Base-by-base conservation (phyloP, 2,797 vertebrate genomes). In the Petrocephalus schoutedeni region DNA sequence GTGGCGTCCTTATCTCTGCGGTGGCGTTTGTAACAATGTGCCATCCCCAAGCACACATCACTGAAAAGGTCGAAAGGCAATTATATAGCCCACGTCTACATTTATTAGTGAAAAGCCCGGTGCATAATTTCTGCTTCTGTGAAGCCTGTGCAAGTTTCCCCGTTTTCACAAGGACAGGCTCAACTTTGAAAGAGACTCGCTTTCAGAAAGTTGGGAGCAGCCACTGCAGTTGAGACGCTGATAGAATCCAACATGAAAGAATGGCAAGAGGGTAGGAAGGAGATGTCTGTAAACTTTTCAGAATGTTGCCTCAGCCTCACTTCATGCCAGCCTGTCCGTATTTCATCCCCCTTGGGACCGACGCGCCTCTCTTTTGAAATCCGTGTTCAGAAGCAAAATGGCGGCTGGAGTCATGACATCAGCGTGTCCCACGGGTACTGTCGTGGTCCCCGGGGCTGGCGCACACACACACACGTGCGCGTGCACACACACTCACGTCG, bases 211-310 rank as follows among this genome's bases (percentile, higher is more conserved):
- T 92, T 89, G 83, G 14, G 67, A 89, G 64, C 88, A 89, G 85
- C 88, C 87, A 87, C 83, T 67, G 28, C 86, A 89, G 86, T 88
- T 41, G 51, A 88, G 86, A 9, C 59, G 88, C 89, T 91, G 89
- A 91, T 80, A 89, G 89, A 91, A 92, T 91, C 84, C 87, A 89
- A 89, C 89, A 90, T 91, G 89, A 90, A 90, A 91, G 82, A 57
- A 19, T 71, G 83, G 74, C 74, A 49, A 16, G 56, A 45, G 82
- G 87, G 58, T 88, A 36, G 74, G 82, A 85, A 56, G 28, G 45
- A 85, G 87, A 85, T 51, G 28, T 23, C 82, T 88, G 87, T 74
- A 85, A 88, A 88, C 82, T 88, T 86, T 88, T 57, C 83, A 12
- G 28, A 88, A 86, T 88, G 83, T 88, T 86, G 83, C 87, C 82